Evolutionary conservation across 2,888 invertebrate genomes (phyloP).

Genomic region (Trichacis sp.): DNA sequence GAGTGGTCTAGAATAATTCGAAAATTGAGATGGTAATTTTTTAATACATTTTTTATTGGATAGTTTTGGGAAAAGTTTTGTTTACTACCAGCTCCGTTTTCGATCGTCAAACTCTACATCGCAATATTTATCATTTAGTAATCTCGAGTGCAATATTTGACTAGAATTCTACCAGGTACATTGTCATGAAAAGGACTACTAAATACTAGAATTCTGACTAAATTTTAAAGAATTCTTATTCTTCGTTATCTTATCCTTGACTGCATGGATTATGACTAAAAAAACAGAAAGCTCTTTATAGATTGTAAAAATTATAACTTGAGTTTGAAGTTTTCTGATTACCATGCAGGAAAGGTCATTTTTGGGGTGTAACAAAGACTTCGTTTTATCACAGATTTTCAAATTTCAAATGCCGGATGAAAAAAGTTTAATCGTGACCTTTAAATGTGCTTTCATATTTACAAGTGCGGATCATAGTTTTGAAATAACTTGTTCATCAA

Average conservation of each 20-base stretch:
- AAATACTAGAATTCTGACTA: conserved; percentile 29
- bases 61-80: neutral
- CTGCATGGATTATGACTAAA: conserved; percentile 62
- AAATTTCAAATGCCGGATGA: conserved; percentile 14
- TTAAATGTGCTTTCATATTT: no score
- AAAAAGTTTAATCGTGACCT: neutral
- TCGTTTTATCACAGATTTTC: conserved; percentile 41
- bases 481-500: no score
- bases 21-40: conserved; percentile 19
- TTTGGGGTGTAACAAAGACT: conserved; percentile 54
- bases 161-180: conserved; percentile 38
- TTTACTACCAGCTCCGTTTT: conserved; percentile 30
- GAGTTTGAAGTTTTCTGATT: no score
- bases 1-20: conserved; percentile 2
- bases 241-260: conserved; percentile 55
- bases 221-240: conserved; percentile 23
- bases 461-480: no score
- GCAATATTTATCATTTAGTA: conserved; percentile 23
- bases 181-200: conserved; percentile 32
- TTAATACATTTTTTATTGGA: neutral
- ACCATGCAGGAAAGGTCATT: conserved; percentile 65
- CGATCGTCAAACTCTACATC: conserved; percentile 16
- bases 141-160: conserved; percentile 19
- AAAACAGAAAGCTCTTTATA: conserved; percentile 49
- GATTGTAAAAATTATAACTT: no score